Evolutionary conservation across 2,113 vertebrate species (phyloP).

Genomic region (Lasiurus cinereus): DNA sequence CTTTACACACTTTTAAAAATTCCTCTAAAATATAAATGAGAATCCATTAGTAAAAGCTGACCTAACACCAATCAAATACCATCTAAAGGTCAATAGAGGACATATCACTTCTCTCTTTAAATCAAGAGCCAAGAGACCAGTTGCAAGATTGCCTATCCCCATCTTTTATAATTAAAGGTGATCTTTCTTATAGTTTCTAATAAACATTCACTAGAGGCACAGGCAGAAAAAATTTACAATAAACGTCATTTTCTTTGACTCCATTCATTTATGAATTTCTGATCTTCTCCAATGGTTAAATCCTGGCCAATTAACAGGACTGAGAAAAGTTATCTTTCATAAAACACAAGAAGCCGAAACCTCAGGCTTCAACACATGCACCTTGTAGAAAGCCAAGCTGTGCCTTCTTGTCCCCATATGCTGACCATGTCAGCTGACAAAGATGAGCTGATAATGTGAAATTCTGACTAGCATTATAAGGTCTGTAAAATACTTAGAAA

Average conservation of each 20-base stretch:
- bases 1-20: neutral
- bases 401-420: neutral
- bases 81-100: neutral
- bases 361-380: neutral
- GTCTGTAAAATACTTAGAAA: neutral
- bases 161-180: neutral
- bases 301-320: neutral
- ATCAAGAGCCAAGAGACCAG: neutral
- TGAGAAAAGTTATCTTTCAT: slow-evolving; percentile 18
- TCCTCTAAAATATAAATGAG: slow-evolving; percentile 22
- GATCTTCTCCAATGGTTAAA: slow-evolving; percentile 43
- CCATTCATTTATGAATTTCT: neutral
- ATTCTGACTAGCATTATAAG: neutral
- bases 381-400: neutral
- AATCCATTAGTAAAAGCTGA: slow-evolving; percentile 35
- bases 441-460: neutral
- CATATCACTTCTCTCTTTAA: neutral
- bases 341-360: slow-evolving; percentile 8
- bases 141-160: neutral
- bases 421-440: neutral
- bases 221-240: slow-evolving; percentile 27
- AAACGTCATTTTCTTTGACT: slow-evolving; percentile 55
- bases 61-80: neutral
- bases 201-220: slow-evolving; percentile 1
- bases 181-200: slow-evolving; percentile 47